Evolutionary conservation across 2,888 invertebrate genomes (phyloP), one percentile per base, ranked within the genome.

Genomic region (Nymphalis urticae): DNA sequence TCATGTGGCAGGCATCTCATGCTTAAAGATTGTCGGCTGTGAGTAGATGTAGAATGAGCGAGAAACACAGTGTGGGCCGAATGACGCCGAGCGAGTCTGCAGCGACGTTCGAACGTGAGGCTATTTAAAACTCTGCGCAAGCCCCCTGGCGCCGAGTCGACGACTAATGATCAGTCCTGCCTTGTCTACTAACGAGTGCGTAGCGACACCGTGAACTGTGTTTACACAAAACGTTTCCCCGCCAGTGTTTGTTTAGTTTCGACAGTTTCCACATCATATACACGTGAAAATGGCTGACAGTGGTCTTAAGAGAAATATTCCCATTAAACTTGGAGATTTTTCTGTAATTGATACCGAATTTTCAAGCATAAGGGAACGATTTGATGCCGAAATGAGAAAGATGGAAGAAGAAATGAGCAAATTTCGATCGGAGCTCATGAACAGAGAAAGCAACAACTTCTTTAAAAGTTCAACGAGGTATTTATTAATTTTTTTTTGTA

Each of bases 361-460:
- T 94, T 97, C 97, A 85, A 98, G 97, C 93, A 98, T 99, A 88
- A 95, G 98, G 83, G 98, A 98, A 89, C 94, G 97, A 79, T 98
- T 98, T 90, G 98, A 98, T 90, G 96, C 96, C 75, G 98, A 99
- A 94, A 98, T 99, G 98, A 95, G 96, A 83, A 97, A 98, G 93
- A 98, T 99, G 97, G 98, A 99, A 94, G 98, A 98, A 83, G 98
- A 98, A 93, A 98, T 98, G 98, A 96, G 96, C 88, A 96, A 96
- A 93, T 98, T 98, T 94, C 95, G 98, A 81, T 96, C 97, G 77
- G 97, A 98, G 88, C 94, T 98, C 75, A 97, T 98, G 96, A 97
- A 97, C 90, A 95, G 97, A 84, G 98, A 98, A 90, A 96, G 97
- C 84, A 96, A 96, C 89, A 97, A 97, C 85, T 97, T 97, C 94